phyloP scores from a whole-genome alignment of 2,113 vertebrate species.

The Nothocercus julius region DNA sequence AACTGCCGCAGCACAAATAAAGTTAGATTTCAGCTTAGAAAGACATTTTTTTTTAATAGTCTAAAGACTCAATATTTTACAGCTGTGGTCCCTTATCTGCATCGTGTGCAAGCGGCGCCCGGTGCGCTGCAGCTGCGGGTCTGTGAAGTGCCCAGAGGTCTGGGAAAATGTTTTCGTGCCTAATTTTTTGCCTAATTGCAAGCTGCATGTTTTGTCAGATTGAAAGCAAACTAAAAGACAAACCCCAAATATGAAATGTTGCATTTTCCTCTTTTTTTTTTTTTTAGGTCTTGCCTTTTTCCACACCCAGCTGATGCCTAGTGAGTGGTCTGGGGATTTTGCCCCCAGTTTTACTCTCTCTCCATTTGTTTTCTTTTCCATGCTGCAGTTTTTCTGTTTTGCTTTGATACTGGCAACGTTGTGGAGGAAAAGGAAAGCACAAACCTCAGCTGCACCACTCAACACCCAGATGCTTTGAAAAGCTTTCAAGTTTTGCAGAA shows the following conservation, averaged over 20 bases:
- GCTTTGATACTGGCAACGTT: slow-evolving; percentile 47
- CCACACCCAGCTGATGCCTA: background rate
- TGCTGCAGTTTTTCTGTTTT: background rate
- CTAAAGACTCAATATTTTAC: slow-evolving; percentile 34
- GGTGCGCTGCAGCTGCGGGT: background rate
- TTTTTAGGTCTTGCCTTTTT: background rate
- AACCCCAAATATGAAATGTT: background rate
- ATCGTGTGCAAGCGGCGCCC: background rate
- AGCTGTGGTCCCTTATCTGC: background rate
- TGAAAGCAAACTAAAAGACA: background rate
- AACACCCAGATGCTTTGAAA: slow-evolving; percentile 51
- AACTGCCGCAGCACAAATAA: slow-evolving; percentile 36
- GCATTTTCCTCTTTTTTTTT: background rate
- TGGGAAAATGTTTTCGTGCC: background rate
- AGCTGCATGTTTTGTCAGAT: background rate
- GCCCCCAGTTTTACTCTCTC: slow-evolving; percentile 12
- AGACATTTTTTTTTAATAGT: slow-evolving; percentile 36
- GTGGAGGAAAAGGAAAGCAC: slow-evolving; percentile 8
- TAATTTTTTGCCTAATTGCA: background rate
- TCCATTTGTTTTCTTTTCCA: slow-evolving; percentile 42
- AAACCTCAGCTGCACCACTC: slow-evolving; percentile 37
- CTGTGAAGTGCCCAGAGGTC: background rate
- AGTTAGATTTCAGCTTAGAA: slow-evolving; percentile 59
- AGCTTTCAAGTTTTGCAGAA: slow-evolving; percentile 61
- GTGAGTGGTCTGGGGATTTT: slow-evolving; percentile 21